Percentiles rank a stretch among this genome's conserved stretches.
These are phyloP conservation scores for Aphelenchoides besseyi DNA, from an alignment of 1,140 invertebrate genomes.

Conservation along the genomic window DNA sequence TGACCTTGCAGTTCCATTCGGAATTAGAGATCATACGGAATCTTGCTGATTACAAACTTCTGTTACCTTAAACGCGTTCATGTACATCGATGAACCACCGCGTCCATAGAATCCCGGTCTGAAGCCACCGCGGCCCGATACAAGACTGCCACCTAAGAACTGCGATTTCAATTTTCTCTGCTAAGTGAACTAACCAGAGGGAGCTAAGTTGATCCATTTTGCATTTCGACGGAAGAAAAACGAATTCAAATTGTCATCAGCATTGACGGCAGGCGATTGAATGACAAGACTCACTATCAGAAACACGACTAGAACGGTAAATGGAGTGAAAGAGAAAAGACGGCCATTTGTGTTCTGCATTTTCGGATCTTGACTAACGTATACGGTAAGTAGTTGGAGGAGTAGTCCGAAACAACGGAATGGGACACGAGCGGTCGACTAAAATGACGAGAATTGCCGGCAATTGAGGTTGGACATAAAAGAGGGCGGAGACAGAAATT, in stretches of 20 bases:
- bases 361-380: neutral
- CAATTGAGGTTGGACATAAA: too few relatives aligned
- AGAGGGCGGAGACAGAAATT: too few relatives aligned
- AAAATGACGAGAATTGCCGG: neutral
- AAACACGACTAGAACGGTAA: neutral
- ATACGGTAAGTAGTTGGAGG: neutral
- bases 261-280: neutral
- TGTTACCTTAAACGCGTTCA: slow-evolving; percentile 34
- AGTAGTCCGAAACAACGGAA: too few relatives aligned
- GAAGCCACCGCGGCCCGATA: slow-evolving; percentile 39
- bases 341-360: neutral
- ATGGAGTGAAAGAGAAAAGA: neutral
- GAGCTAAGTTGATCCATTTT: slow-evolving; percentile 37
- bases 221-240: slow-evolving; percentile 38
- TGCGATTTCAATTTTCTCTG: neutral
- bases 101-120: slow-evolving; percentile 35
- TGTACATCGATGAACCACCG: slow-evolving; percentile 37
- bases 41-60: too few relatives aligned
- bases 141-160: slow-evolving; percentile 22
- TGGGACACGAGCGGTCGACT: neutral
- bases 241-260: slow-evolving; percentile 17
- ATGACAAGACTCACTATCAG: neutral
- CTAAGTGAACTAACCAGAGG: slow-evolving; percentile 21
- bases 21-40: too few relatives aligned
- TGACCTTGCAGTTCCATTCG: too few relatives aligned